Evolutionary conservation across 2,113 vertebrate genomes (phyloP).

Genomic region (Andinoacara biseriatus): DNA sequence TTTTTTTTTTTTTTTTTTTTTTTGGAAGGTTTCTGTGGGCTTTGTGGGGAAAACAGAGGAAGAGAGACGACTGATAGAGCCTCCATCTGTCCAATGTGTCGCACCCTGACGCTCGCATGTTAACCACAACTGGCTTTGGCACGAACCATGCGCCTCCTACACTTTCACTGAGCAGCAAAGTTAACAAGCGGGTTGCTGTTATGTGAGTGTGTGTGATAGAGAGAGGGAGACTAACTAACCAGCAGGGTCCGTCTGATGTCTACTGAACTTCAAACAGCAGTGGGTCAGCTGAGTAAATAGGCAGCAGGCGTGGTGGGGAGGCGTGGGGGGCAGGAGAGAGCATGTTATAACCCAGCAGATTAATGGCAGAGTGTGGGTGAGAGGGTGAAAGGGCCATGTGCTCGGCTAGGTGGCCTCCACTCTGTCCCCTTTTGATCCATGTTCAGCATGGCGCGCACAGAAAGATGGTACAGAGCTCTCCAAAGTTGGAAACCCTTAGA

Average conservation of each 20-base stretch:
- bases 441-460: slow-evolving; percentile 44
- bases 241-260: slow-evolving; percentile 42
- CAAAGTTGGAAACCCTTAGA: slow-evolving; percentile 48
- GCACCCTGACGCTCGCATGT: slow-evolving; percentile 69
- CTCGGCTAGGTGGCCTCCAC: slow-evolving; percentile 57
- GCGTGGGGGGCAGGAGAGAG: neutral
- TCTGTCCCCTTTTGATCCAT: slow-evolving; percentile 67
- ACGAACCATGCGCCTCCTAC: slow-evolving; percentile 63
- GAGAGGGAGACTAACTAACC: slow-evolving; percentile 30
- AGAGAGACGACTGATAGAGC: slow-evolving; percentile 67
- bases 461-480: slow-evolving; percentile 50
- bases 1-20: slow-evolving; percentile 57
- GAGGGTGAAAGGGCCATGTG: slow-evolving; percentile 69
- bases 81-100: slow-evolving; percentile 61
- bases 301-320: slow-evolving; percentile 40
- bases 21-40: slow-evolving; percentile 48
- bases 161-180: slow-evolving; percentile 55
- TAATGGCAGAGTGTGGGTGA: slow-evolving; percentile 75
- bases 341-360: slow-evolving; percentile 61
- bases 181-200: slow-evolving; percentile 54
- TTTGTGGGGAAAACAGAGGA: slow-evolving; percentile 51
- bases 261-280: slow-evolving; percentile 71
- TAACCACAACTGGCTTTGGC: slow-evolving; percentile 65
- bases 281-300: slow-evolving; percentile 78
- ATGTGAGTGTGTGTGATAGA: neutral